phyloP scores from a whole-genome alignment of 2,888 invertebrate species.

The Mechanitis mazaeus region DNA sequence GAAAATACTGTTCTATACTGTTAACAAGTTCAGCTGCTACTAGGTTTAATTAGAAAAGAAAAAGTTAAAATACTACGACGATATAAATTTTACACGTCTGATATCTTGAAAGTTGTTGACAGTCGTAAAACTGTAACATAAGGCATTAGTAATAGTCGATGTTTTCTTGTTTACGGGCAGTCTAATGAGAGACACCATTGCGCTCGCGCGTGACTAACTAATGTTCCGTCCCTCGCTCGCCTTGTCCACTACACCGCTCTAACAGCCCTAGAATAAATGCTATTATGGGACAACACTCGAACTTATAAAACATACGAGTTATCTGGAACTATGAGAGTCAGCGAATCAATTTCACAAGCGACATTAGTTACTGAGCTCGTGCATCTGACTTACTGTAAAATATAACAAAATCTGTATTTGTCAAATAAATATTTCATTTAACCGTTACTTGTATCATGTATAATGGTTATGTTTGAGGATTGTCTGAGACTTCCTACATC shows the following conservation, averaged over 20 bases:
- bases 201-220: conserved; percentile 57
- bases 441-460: conserved; percentile 6
- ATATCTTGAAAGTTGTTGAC: conserved; percentile 50
- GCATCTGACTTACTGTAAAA: conserved; percentile 24
- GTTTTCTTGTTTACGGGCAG: conserved; percentile 64
- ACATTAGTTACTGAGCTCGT: conserved; percentile 27
- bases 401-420: conserved; percentile 26
- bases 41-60: background rate
- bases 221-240: conserved; percentile 41
- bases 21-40: background rate
- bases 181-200: conserved; percentile 65
- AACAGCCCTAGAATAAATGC: conserved; percentile 18
- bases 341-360: conserved; percentile 30
- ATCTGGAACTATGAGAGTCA: conserved; percentile 26
- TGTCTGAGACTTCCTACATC: conserved; percentile 30
- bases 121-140: conserved; percentile 60
- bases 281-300: conserved; percentile 17
- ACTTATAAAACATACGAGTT: conserved; percentile 20
- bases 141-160: conserved; percentile 64
- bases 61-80: background rate
- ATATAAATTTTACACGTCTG: conserved; percentile 33
- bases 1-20: background rate
- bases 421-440: conserved; percentile 17
- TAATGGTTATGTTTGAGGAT: conserved; percentile 13
- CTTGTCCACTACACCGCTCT: conserved; percentile 16